Percentiles rank a stretch among this genome's conserved stretches.
These are phyloP conservation scores for Aproaerema taeniolella DNA, from an alignment of 2,888 invertebrate genomes.

Conservation along the genomic window DNA sequence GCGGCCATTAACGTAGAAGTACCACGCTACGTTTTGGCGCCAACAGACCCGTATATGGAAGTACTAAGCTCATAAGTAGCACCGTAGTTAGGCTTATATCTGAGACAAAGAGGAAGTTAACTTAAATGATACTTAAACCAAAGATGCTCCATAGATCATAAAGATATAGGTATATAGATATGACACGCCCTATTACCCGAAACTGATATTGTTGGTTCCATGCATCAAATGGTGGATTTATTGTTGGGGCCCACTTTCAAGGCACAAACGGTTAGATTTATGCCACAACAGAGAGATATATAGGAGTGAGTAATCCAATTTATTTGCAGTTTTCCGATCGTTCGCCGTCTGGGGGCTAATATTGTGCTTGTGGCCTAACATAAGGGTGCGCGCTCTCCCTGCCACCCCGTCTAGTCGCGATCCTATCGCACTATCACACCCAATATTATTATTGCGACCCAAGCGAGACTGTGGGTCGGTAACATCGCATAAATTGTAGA, in stretches of 20 bases:
- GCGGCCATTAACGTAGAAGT: conserved; percentile 61
- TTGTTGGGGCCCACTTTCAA: not conserved
- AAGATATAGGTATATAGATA: no score
- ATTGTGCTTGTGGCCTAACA: conserved; percentile 11
- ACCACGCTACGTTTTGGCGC: conserved; percentile 69
- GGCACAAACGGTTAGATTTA: conserved; percentile 1
- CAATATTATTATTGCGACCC: conserved; percentile 2
- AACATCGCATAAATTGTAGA: not conserved
- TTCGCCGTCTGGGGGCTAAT: conserved; percentile 6
- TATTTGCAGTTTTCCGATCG: conserved; percentile 1
- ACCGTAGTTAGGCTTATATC: no score
- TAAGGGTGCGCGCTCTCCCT: conserved; percentile 13
- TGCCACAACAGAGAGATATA: not conserved
- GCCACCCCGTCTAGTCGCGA: conserved; percentile 17
- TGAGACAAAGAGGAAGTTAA: no score
- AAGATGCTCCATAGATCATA: no score
- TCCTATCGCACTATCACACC: conserved; percentile 13
- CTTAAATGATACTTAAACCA: no score
- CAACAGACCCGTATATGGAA: conserved; percentile 31
- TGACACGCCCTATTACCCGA: no score
- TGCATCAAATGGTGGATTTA: no score
- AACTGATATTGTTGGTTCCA: no score
- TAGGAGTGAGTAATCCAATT: not conserved
- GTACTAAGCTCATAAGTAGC: no score
- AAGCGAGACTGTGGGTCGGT: not conserved